A percentile compares a stretch with the other conserved stretches of the same genome.
Conservation (phyloP, 2,797 vertebrate genomes). For the Etheostoma perlongum region DNA sequence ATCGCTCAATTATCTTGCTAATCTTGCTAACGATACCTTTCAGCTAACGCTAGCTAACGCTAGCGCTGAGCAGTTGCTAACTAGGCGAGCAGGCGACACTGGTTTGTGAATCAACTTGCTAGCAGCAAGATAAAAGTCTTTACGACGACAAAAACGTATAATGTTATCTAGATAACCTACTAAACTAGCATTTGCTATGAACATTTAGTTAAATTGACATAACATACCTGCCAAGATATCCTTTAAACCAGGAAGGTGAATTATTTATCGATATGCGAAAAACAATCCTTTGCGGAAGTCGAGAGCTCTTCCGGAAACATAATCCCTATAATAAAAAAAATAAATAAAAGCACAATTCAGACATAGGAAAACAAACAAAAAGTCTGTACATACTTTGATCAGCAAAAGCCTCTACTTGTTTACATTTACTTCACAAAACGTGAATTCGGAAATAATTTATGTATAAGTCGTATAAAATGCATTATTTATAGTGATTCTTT, state of each 20-base stretch:
- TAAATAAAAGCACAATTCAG: constrained; percentile 63
- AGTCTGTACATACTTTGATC: not conserved
- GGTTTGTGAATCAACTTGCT: constrained; percentile 32
- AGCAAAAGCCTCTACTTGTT: not conserved
- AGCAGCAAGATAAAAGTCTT: not conserved
- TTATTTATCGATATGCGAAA: constrained; percentile 76
- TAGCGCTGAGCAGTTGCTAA: constrained; percentile 60
- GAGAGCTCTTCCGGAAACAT: constrained; percentile 33
- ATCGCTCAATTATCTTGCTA: constrained; percentile 34
- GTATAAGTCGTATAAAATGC: not conserved
- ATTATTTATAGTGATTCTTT: not conserved
- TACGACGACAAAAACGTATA: not conserved
- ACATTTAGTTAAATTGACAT: not conserved
- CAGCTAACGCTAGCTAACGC: constrained; percentile 42
- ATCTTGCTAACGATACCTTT: too few species aligned
- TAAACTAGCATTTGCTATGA: not conserved
- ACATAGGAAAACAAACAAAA: not conserved
- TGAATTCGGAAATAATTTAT: not conserved
- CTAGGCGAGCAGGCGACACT: constrained; percentile 36
- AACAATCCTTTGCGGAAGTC: constrained; percentile 73
- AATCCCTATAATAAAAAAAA: constrained; percentile 46
- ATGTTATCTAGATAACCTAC: not conserved
- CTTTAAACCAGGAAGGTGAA: constrained; percentile 72
- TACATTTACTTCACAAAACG: not conserved
- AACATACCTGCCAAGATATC: constrained; percentile 78